phyloP scores from a whole-genome alignment of 2,888 invertebrate genomes.

The Helobdella robusta region DNA sequence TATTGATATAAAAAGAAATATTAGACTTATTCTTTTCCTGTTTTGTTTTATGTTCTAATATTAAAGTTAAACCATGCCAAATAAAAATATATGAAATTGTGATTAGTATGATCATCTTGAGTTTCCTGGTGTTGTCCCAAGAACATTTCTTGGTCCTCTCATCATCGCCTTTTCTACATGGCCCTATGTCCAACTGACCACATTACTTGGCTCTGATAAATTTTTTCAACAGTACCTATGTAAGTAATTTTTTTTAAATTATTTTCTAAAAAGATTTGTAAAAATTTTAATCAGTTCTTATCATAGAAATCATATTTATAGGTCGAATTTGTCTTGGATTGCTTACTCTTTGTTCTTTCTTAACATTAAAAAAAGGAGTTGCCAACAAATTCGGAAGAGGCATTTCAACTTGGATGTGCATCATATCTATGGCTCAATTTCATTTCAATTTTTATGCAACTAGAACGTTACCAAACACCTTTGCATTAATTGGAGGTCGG shows the following conservation, averaged over 20 bases:
- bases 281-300: slow-evolving; percentile 6
- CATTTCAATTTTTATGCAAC: slow-evolving; percentile 95
- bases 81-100: too few species aligned
- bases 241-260: slow-evolving; percentile 32
- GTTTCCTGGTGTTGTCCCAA: slow-evolving; percentile 90
- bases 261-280: neutral
- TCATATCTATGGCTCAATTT: slow-evolving; percentile 78
- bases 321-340: slow-evolving; percentile 72
- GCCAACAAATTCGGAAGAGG: slow-evolving; percentile 67
- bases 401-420: slow-evolving; percentile 55
- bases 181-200: slow-evolving; percentile 58
- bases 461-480: slow-evolving; percentile 84
- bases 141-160: slow-evolving; percentile 86
- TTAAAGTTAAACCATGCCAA: too few species aligned
- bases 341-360: slow-evolving; percentile 66
- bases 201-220: slow-evolving; percentile 58
- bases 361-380: slow-evolving; percentile 64
- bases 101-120: slow-evolving; percentile 93
- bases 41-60: too few species aligned
- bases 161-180: slow-evolving; percentile 67
- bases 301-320: slow-evolving; percentile 52
- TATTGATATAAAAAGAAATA: too few species aligned
- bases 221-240: slow-evolving; percentile 71
- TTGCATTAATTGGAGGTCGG: slow-evolving; percentile 86
- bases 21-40: too few species aligned